Conservation (phyloP, 1,140 invertebrate species). For the Aphis gossypii region DNA sequence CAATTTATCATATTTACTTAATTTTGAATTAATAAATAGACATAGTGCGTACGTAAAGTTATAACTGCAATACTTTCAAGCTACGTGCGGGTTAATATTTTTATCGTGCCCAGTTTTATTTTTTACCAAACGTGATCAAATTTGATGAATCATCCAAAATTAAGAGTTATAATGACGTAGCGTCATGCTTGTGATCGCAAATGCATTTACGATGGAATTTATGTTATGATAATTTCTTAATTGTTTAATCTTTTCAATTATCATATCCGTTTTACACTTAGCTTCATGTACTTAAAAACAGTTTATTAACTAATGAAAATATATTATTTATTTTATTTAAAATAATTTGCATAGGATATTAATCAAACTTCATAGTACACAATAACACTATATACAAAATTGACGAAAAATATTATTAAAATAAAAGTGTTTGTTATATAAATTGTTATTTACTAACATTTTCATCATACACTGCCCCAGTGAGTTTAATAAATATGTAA, state of each 20-base stretch:
- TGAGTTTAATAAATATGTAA: no score
- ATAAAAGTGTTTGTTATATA: neutral
- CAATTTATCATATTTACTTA: neutral
- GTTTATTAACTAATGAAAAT: neutral
- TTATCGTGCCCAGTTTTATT: neutral
- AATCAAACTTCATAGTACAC: neutral
- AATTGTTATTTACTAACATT: neutral
- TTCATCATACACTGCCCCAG: no score
- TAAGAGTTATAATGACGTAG: neutral
- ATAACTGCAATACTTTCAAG: neutral
- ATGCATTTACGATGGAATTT: neutral
- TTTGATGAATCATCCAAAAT: constrained; percentile 38
- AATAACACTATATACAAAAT: neutral
- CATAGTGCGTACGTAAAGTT: neutral
- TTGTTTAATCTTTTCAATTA: constrained; percentile 20
- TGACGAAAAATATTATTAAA: neutral
- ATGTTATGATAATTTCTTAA: constrained; percentile 3
- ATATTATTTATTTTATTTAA: neutral
- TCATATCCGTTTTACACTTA: constrained; percentile 5
- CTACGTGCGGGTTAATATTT: neutral
- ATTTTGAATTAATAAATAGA: neutral
- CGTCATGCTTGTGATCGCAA: constrained; percentile 5
- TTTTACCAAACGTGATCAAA: neutral
- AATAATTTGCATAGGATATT: neutral
- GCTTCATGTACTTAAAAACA: neutral